Percentiles rank a stretch among this genome's conserved stretches.
Evolutionary conservation across 1,140 invertebrate species (phyloP).

Genomic region (Littorina saxatilis): DNA sequence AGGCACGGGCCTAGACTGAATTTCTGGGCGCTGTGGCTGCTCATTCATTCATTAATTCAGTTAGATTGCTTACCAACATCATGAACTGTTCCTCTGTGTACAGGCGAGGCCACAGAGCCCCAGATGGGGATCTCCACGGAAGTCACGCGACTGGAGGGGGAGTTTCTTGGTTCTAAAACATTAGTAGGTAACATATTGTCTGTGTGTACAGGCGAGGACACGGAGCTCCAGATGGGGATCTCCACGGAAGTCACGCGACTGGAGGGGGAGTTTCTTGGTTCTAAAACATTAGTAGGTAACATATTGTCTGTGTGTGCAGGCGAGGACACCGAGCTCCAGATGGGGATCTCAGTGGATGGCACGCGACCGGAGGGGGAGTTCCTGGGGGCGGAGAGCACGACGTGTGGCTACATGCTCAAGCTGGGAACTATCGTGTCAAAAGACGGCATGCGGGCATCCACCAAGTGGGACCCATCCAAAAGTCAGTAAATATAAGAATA

Average conservation of each 20-base stretch:
- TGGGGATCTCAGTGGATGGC: conserved; percentile 39
- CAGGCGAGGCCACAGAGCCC: conserved; percentile 40
- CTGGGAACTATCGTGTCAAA: conserved; percentile 40
- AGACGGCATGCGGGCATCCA: conserved; percentile 41
- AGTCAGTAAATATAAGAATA: conserved; percentile 4
- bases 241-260: conserved; percentile 34
- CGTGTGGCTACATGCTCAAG: conserved; percentile 45
- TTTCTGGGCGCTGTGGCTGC: no score
- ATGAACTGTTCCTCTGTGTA: background rate
- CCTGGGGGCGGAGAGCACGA: conserved; percentile 38
- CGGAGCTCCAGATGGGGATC: conserved; percentile 44
- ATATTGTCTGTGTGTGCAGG: background rate
- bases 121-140: conserved; percentile 41
- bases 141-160: conserved; percentile 40
- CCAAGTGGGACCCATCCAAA: conserved; percentile 35
- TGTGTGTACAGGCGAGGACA: conserved; percentile 3
- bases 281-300: no score
- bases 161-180: conserved; percentile 47
- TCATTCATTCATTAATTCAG: no score
- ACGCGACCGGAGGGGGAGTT: conserved; percentile 42
- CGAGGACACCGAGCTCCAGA: conserved; percentile 40
- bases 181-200: no score
- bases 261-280: conserved; percentile 47
- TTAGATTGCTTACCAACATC: no score
- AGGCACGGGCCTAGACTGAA: no score